Base-by-base conservation (phyloP, 2,888 invertebrate genomes). In the Leptinotarsa haldemani region DNA sequence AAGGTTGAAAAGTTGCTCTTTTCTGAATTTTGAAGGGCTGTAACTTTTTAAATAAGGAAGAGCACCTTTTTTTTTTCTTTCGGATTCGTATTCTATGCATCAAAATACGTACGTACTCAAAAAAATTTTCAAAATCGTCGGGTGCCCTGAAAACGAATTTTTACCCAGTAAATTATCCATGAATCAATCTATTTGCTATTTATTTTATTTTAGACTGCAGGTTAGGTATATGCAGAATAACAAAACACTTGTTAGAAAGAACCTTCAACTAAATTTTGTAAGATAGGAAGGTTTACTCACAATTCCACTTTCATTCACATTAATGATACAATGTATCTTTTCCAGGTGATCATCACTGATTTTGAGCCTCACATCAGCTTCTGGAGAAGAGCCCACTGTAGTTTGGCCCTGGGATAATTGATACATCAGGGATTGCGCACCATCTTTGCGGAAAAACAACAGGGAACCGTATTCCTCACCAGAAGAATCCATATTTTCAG, bases 301-400 rank as follows among this genome's bases (percentile, higher is more conserved):
- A 69, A 78, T 71, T 76, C 82, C 80, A 52, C 73, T 30, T 12
- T 75, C 50, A 46, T 76, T 75, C 1, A 80, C 78, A 25, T 73
- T 58, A 64, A 82, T 71, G 25, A 78, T 30, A 69, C 81, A 81
- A 72, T 79, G 81, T 22, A 77, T 72, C 3, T 68, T 70, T 66
- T 78, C 68, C 18, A 81, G 53, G 15, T 71, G 46, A 13, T 70
- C 52, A 70, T 80, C 70, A 12, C 48, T 16, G 15, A 73, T 40
- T 73, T 81, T 82, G 7, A 83, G 69, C 30, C 83, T 74, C 48
- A 83, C 75, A 77, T 80, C 75, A 12, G 80, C 77, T n/a, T 78
- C 64, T 16, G n/a, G 25, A 15, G 76, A 69, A 30, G 77, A 73
- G 40, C 83, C 83, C 64, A 83, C 78, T 9, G 73, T 78, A 20